Conservation (phyloP, 35 echinoderm and acorn worm genomes). For the Amphiura filiformis region DNA sequence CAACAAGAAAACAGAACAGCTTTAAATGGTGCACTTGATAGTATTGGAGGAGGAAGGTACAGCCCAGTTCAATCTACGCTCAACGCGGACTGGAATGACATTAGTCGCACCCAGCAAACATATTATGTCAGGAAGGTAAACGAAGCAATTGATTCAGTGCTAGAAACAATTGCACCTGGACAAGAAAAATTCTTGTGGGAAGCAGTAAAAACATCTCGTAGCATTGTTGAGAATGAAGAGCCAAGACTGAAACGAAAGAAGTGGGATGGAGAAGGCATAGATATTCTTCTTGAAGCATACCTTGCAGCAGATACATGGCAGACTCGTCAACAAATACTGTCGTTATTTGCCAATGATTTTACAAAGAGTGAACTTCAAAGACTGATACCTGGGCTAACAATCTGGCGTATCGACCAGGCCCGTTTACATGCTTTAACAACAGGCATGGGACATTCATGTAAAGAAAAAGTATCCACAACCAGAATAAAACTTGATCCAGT, state of each 20-base stretch:
- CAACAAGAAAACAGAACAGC: background rate
- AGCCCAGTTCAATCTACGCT: conserved; percentile 1
- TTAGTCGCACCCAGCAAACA: background rate
- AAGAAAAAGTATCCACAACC: background rate
- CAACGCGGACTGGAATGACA: background rate
- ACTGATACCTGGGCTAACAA: conserved; percentile 21
- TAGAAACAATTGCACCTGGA: conserved; percentile 2
- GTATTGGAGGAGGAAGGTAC: background rate
- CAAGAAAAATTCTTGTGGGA: conserved; percentile 12
- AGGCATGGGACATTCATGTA: background rate
- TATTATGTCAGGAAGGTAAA: conserved; percentile 9
- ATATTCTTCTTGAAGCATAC: conserved; percentile 18
- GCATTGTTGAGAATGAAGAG: background rate
- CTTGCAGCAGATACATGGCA: conserved; percentile 9
- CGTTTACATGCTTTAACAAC: background rate
- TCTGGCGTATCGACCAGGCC: background rate
- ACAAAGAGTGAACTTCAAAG: conserved; percentile 16
- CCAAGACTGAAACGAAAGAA: conserved; percentile 1
- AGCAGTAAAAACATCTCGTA: background rate
- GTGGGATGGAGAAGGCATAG: background rate
- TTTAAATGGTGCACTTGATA: background rate
- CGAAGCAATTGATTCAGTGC: background rate
- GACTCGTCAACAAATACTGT: conserved; percentile 15
- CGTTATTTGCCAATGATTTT: conserved; percentile 32
- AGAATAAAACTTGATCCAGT: background rate